A percentile compares a stretch with the other conserved stretches of the same genome.
These are phyloP conservation scores for Pseudeuparius sepicola DNA, from an alignment of 2,888 invertebrate species.

Conservation along the genomic window DNA sequence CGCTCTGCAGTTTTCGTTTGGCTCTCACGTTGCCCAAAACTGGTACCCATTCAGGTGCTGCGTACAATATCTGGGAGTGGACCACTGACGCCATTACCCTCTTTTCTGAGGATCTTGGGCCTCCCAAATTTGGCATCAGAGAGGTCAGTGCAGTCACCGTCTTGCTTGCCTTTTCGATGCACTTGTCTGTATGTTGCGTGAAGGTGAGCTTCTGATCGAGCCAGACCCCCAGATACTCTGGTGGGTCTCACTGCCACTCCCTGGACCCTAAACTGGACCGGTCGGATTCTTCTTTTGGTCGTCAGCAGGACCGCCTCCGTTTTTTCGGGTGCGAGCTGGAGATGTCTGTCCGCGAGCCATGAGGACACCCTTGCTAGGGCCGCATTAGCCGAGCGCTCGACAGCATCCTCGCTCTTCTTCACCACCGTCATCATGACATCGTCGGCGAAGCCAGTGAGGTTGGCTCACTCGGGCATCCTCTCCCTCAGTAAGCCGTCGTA, in stretches of 20 bases:
- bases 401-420: constrained; percentile 13
- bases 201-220: neutral
- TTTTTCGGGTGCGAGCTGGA: constrained; percentile 4
- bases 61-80: constrained; percentile 10
- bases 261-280: constrained; percentile 1
- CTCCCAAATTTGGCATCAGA: constrained; percentile 1
- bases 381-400: no score
- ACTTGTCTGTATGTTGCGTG: neutral
- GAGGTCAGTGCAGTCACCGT: neutral
- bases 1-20: constrained; percentile 2
- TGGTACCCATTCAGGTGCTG: no score
- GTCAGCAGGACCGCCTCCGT: constrained; percentile 6
- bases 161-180: constrained; percentile 1
- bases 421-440: constrained; percentile 11
- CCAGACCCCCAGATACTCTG: constrained; percentile 3
- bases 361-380: no score
- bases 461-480: constrained; percentile 5
- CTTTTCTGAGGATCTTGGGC: constrained; percentile 2
- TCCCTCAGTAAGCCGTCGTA: no score
- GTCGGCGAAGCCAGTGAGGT: constrained; percentile 7
- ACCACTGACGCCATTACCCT: constrained; percentile 6
- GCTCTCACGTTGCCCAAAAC: constrained; percentile 4
- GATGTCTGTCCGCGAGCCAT: neutral
- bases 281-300: constrained; percentile 5
- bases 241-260: neutral